Conservation (phyloP, 1,140 invertebrate genomes). For the Brachionus rotundiformis region DNA sequence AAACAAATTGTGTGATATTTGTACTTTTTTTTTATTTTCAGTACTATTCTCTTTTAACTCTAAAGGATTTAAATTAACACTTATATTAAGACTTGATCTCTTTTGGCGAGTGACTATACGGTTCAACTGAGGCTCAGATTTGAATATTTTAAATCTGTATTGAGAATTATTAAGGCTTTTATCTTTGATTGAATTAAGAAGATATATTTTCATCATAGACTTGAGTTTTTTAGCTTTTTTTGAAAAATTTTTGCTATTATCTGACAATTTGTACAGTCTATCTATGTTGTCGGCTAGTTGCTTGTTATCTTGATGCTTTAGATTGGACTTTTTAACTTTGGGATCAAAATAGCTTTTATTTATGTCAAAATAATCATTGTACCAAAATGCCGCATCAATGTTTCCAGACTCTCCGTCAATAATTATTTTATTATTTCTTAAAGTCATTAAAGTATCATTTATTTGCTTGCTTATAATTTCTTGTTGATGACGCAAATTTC, state of each 20-base stretch:
- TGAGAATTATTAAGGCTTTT: not conserved
- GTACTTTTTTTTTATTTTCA: not conserved
- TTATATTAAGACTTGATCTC: not conserved
- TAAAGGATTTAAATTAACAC: not conserved
- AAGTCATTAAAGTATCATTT: not conserved
- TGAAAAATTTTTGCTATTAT: conserved; percentile 1
- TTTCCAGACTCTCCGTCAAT: not conserved
- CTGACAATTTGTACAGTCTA: conserved; percentile 7
- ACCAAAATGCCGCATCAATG: not conserved
- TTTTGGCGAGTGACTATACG: not conserved
- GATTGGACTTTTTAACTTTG: not conserved
- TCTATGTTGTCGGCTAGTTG: conserved; percentile 7
- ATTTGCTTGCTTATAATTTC: conserved; percentile 25
- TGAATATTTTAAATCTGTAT: not conserved
- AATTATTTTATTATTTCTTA: not conserved
- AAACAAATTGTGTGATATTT: not conserved
- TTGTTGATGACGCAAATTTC: conserved; percentile 21
- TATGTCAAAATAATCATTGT: not conserved
- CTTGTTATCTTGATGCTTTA: conserved; percentile 4
- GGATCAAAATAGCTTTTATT: not conserved
- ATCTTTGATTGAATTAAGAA: not conserved
- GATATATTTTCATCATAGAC: conserved; percentile 32
- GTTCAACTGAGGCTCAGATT: not conserved
- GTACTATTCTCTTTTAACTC: not conserved
- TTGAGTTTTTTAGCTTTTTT: conserved; percentile 2